phyloP scores from a whole-genome alignment of 2,888 invertebrate genomes.

The Phortica okadai region DNA sequence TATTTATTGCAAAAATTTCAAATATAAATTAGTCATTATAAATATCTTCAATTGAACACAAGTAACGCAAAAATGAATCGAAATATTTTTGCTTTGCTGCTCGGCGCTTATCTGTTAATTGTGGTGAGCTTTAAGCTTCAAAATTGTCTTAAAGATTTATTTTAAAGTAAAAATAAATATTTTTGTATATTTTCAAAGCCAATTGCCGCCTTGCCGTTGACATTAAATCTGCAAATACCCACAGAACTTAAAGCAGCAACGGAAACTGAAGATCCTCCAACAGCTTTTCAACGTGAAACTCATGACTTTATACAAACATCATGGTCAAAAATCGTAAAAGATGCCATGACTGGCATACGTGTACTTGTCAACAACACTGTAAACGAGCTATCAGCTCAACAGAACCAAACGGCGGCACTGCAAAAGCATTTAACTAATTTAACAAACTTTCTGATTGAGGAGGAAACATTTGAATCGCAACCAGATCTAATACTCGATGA shows the following conservation, averaged over 20 bases:
- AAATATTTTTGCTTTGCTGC: background rate
- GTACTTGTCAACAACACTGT: background rate
- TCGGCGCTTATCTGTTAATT: background rate
- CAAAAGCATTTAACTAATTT: background rate
- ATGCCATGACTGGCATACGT: background rate
- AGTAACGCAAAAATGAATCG: background rate
- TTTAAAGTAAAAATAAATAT: background rate
- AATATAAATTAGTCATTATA: too few relatives aligned
- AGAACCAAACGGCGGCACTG: background rate
- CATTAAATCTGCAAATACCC: background rate
- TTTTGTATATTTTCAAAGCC: background rate
- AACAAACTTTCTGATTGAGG: background rate
- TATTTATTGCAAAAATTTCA: too few relatives aligned
- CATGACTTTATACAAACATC: background rate
- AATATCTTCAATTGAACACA: background rate
- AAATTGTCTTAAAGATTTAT: background rate
- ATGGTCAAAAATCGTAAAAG: background rate
- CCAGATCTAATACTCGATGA: background rate
- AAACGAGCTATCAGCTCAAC: background rate
- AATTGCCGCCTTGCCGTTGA: background rate
- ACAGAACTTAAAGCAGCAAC: background rate
- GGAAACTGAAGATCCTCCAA: background rate
- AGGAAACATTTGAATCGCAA: background rate
- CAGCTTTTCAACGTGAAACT: background rate
- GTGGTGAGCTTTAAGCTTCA: background rate